Percentiles rank a stretch among this genome's conserved stretches.
These are phyloP conservation scores for Heliconius himera DNA, from an alignment of 1,140 invertebrate species.

Conservation along the genomic window DNA sequence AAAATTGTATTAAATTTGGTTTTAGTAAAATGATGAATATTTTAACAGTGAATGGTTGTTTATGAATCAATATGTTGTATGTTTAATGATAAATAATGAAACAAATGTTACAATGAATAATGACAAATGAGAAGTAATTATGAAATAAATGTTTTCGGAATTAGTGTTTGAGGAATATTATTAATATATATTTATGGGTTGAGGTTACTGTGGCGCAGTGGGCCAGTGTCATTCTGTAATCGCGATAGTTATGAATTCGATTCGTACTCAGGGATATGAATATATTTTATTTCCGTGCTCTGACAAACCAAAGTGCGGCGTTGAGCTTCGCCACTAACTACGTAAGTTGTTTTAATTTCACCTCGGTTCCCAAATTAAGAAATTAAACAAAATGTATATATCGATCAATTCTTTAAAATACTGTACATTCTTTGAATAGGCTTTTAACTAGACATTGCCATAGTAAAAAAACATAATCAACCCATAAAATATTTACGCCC, in stretches of 20 bases:
- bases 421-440: not conserved
- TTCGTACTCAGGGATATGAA: too few relatives aligned
- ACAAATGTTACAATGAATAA: not conserved
- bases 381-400: too few relatives aligned
- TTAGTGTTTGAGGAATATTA: not conserved
- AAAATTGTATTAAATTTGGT: not conserved
- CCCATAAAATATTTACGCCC: constrained; percentile 11
- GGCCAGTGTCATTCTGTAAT: too few relatives aligned
- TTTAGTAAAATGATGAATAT: not conserved
- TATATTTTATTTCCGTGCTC: too few relatives aligned
- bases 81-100: not conserved
- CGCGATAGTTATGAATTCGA: too few relatives aligned
- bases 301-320: too few relatives aligned
- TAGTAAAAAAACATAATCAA: constrained; percentile 11
- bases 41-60: not conserved
- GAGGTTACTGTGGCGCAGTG: too few relatives aligned
- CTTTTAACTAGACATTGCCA: not conserved
- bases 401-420: not conserved
- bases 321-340: too few relatives aligned
- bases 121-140: not conserved
- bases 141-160: not conserved
- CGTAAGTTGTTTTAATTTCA: too few relatives aligned
- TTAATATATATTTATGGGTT: too few relatives aligned
- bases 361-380: too few relatives aligned
- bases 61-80: not conserved